These are phyloP conservation scores for Achatina immaculata DNA, from an alignment of 1,140 invertebrate species.

Conservation along the genomic window DNA sequence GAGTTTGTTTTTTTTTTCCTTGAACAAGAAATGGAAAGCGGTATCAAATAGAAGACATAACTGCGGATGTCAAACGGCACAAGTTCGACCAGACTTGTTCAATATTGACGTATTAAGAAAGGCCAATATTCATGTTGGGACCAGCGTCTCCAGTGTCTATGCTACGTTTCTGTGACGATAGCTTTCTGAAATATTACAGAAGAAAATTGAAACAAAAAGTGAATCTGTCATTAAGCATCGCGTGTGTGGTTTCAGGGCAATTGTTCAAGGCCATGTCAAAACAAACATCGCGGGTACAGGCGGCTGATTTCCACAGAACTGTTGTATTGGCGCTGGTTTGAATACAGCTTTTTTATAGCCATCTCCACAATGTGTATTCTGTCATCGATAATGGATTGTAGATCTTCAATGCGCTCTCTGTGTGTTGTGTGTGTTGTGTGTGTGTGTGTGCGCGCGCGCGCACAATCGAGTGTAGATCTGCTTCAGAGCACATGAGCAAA, in stretches of 20 bases:
- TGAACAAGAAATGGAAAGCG: constrained; percentile 12
- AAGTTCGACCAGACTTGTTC: not conserved
- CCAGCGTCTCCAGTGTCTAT: not conserved
- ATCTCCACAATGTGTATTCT: not conserved
- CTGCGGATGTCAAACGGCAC: not conserved
- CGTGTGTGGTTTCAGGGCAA: not conserved
- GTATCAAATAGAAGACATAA: constrained; percentile 16
- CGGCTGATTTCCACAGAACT: no score
- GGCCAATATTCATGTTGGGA: not conserved
- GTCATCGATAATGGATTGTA: not conserved
- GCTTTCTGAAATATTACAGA: not conserved
- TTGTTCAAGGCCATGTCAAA: not conserved
- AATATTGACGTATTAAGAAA: not conserved
- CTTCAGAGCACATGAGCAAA: not conserved
- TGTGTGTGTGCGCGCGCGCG: no score
- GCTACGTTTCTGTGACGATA: not conserved
- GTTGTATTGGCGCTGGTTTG: not conserved
- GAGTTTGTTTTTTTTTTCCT: not conserved
- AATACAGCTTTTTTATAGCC: not conserved
- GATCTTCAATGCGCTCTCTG: not conserved
- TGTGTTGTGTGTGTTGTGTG: no score
- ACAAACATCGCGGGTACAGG: not conserved
- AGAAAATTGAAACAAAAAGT: constrained; percentile 26
- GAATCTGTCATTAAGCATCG: constrained; percentile 17
- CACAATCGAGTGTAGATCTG: not conserved